Base-by-base conservation (phyloP, 2,888 invertebrate genomes). In the Dynastes maya region DNA sequence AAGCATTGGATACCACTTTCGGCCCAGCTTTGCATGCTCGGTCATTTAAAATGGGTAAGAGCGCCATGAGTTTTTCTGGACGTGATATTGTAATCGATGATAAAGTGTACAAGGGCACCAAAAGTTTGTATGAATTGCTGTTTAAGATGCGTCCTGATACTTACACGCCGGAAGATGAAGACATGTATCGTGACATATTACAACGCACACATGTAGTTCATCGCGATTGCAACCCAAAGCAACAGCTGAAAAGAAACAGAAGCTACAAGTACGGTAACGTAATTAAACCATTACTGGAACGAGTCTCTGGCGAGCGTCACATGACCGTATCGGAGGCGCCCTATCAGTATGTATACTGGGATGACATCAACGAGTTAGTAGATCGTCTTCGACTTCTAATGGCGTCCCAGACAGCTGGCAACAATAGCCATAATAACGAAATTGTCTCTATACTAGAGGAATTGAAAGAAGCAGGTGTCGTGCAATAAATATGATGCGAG, bases 351-450 rank as follows among this genome's bases (percentile, higher is more conserved):
- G 51, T 79, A 11, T 77, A 78, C 65, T 81, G 78, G 79, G 63
- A 81, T 68, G 65, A 78, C 63, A 37, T 70, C 9, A 80, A 80
- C 68, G 80, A 80, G 49, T 29, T 78, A 8, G 74, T 78, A n/a
- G 16, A 16, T 16, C 16, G 16, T 16, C 16, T 16, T 16, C 55
- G 68, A 3, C 29, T 76, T 6, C 51, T 79, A 45, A 40, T 76
- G n/a, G 78, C 71, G 16, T 78, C 79, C 1, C 72, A 71, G 40
- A 11, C 37, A 9, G 78, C 79, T 5, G 77, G 80, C 29, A 65
- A 81, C 22, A 80, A 75, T 3, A 55, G 58, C 51, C 78, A 78
- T 58, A 55, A 75, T 9, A 81, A 81, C 55, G 80, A 81, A 80
- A 78, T 79, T 27, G 40, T 72, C 1, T 79, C 79, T 16, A 78